Conservation (phyloP, 2,113 vertebrate genomes). For the Ciconia boyciana region DNA sequence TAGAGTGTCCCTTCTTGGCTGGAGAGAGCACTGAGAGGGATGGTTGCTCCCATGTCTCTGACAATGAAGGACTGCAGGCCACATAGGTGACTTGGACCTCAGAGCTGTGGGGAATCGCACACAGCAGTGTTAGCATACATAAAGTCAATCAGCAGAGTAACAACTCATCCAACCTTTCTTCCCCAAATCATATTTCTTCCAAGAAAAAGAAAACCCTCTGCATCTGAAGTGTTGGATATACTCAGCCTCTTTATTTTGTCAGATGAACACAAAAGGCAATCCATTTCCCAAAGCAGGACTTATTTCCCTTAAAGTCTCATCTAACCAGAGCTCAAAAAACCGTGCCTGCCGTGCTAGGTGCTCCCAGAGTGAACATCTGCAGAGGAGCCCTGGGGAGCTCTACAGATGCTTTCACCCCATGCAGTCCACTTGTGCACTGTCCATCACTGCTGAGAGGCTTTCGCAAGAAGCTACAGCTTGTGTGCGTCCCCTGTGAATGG, state of each 20-base stretch:
- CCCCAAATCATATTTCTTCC: neutral
- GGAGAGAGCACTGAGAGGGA: neutral
- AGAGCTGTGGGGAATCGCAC: neutral
- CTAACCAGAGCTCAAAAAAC: neutral
- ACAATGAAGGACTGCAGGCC: neutral
- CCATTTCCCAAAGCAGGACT: neutral
- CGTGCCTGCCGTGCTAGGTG: neutral
- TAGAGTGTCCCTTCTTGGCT: neutral
- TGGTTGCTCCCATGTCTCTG: neutral
- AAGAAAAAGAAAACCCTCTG: neutral
- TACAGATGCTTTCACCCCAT: neutral
- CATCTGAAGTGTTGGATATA: neutral
- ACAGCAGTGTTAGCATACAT: neutral
- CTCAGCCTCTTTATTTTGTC: neutral
- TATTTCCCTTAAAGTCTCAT: neutral
- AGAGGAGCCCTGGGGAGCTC: neutral
- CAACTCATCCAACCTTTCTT: neutral
- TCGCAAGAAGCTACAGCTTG: neutral
- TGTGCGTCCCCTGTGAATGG: accelerated
- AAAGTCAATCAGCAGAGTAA: neutral
- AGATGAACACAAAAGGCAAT: neutral
- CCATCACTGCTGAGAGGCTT: neutral
- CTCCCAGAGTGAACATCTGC: neutral
- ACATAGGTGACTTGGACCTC: neutral
- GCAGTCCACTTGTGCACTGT: neutral